These are phyloP conservation scores for Pipistrellus pipistrellus DNA, from an alignment of 2,797 vertebrate species.

Conservation along the genomic window DNA sequence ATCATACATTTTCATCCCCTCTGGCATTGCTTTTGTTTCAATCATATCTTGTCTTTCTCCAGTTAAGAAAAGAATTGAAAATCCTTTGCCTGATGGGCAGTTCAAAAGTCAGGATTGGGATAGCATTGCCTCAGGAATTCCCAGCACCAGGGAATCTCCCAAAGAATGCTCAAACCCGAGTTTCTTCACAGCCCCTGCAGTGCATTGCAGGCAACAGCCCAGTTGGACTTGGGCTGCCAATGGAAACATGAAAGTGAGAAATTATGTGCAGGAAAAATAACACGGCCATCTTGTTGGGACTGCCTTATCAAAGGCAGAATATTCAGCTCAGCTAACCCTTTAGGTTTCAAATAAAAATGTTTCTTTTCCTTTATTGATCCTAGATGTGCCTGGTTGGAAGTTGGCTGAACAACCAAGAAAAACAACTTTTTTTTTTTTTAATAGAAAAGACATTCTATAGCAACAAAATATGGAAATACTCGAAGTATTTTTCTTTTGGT, in stretches of 20 bases:
- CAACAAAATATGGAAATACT: constrained; percentile 70
- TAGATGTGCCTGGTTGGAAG: constrained; percentile 33
- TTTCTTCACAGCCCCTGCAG: constrained; percentile 34
- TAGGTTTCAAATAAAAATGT: neutral
- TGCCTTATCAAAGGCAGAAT: constrained; percentile 37
- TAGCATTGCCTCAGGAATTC: constrained; percentile 76
- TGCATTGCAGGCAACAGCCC: neutral
- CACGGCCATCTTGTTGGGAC: neutral
- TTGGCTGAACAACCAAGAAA: constrained; percentile 60
- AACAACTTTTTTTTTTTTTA: constrained; percentile 3
- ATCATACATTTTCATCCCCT: neutral
- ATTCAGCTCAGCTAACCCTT: constrained; percentile 17
- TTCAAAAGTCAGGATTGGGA: constrained; percentile 80
- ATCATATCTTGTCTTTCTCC: neutral
- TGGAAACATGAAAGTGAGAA: constrained; percentile 72
- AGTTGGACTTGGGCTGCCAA: constrained; percentile 46
- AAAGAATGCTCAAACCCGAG: constrained; percentile 66
- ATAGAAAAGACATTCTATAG: neutral
- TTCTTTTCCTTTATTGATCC: neutral
- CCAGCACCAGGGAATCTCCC: constrained; percentile 76
- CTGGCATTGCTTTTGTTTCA: neutral
- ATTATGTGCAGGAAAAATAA: constrained; percentile 60
- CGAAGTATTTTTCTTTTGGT: constrained; percentile 29
- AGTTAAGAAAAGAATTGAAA: constrained; percentile 41
- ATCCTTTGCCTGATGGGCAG: constrained; percentile 69